Percentiles rank a stretch among this genome's conserved stretches.
Evolutionary conservation across 2,888 invertebrate species (phyloP).

Genomic region (Pristionchus japonicus): DNA sequence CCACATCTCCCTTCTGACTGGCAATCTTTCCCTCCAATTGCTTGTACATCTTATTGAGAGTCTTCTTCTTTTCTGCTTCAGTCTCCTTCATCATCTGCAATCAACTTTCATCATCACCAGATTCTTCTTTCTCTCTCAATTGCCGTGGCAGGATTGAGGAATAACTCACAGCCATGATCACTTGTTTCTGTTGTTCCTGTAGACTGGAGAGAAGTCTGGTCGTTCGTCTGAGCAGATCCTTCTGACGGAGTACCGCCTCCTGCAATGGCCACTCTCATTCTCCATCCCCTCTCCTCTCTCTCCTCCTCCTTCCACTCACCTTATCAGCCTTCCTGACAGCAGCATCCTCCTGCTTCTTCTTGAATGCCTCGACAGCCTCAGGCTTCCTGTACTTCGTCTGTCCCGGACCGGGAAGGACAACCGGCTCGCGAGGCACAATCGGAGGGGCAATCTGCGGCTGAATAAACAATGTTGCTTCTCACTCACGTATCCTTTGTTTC

Average conservation of each 20-base stretch:
- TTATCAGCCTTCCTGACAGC: constrained; percentile 71
- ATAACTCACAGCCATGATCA: constrained; percentile 32
- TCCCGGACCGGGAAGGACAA: constrained; percentile 85
- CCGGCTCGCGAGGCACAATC: constrained; percentile 13
- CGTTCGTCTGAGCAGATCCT: constrained; percentile 16
- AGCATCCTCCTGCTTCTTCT: constrained; percentile 20
- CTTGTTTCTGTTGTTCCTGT: constrained; percentile 42
- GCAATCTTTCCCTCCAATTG: constrained; percentile 1
- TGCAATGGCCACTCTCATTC: not conserved
- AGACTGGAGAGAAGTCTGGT: not conserved
- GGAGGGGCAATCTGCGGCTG: not conserved
- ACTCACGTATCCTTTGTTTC: not conserved
- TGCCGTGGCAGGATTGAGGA: not conserved
- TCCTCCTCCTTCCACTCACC: constrained; percentile 30
- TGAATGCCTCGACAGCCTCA: constrained; percentile 77
- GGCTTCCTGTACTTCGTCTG: constrained; percentile 86
- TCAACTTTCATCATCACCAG: not conserved
- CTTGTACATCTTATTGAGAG: constrained; percentile 41
- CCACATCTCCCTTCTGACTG: constrained; percentile 77
- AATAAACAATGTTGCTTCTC: not conserved
- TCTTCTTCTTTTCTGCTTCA: constrained; percentile 38
- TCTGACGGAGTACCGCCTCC: constrained; percentile 24
- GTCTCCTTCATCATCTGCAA: constrained; percentile 47
- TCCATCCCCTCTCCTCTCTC: not conserved
- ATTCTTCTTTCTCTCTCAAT: not conserved